phyloP scores from a whole-genome alignment of 2,888 invertebrate genomes.

The Amphipoea oculea region DNA sequence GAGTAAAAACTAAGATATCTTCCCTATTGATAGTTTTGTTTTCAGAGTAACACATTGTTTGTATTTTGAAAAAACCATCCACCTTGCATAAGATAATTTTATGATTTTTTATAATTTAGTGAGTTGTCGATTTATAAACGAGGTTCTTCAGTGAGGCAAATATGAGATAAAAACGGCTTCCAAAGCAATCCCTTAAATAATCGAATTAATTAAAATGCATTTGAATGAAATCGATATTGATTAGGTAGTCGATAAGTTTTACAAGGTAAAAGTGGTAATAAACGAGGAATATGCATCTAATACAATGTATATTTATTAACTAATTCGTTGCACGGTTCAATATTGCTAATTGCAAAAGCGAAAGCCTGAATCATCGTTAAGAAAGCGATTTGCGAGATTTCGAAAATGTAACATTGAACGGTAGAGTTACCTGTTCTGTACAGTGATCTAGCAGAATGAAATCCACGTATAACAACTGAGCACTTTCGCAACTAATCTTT shows the following conservation, averaged over 20 bases:
- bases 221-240: constrained; percentile 16
- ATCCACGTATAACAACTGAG: constrained; percentile 41
- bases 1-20: constrained; percentile 8
- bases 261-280: not conserved
- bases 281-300: constrained; percentile 27
- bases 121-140: not conserved
- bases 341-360: constrained; percentile 10
- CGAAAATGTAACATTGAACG: constrained; percentile 37
- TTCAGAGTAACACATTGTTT: not conserved
- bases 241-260: not conserved
- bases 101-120: not conserved
- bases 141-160: not conserved
- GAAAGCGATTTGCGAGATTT: constrained; percentile 54
- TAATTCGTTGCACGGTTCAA: constrained; percentile 15
- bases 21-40: not conserved
- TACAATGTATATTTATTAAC: constrained; percentile 21
- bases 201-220: constrained; percentile 14
- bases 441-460: constrained; percentile 55
- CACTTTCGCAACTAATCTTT: constrained; percentile 25
- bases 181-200: constrained; percentile 9
- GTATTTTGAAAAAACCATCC: not conserved
- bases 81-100: not conserved
- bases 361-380: constrained; percentile 40
- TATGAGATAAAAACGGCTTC: not conserved
- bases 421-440: constrained; percentile 46